A percentile compares a stretch with the other conserved stretches of the same genome.
These are phyloP conservation scores for Coenobita brevimanus DNA, from an alignment of 1,140 invertebrate species.

Conservation along the genomic window DNA sequence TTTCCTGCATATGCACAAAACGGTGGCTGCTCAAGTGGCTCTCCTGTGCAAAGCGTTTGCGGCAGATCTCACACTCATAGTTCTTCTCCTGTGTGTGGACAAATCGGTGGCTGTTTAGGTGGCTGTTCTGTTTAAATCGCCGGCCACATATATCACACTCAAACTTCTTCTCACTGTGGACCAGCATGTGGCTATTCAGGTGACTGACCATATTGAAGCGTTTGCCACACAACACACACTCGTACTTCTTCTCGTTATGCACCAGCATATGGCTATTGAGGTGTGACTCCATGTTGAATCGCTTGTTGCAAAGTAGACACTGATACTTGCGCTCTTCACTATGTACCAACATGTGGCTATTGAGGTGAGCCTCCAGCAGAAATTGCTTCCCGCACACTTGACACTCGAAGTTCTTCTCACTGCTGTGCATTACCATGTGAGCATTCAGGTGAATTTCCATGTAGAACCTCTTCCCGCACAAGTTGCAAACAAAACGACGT, in stretches of 20 bases:
- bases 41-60: slow-evolving; percentile 38
- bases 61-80: slow-evolving; percentile 47
- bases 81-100: slow-evolving; percentile 42
- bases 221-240: slow-evolving; percentile 90
- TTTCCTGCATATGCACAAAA: slow-evolving; percentile 40
- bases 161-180: slow-evolving; percentile 77
- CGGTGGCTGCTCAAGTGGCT: slow-evolving; percentile 49
- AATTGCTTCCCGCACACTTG: slow-evolving; percentile 38
- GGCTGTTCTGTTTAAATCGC: slow-evolving; percentile 41
- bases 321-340: slow-evolving; percentile 46
- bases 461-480: slow-evolving; percentile 45
- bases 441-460: slow-evolving; percentile 46
- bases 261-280: slow-evolving; percentile 55
- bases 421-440: slow-evolving; percentile 68
- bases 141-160: slow-evolving; percentile 47
- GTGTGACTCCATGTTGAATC: slow-evolving; percentile 50
- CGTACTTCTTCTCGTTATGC: slow-evolving; percentile 75
- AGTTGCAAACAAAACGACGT: slow-evolving; percentile 75
- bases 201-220: slow-evolving; percentile 95
- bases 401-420: slow-evolving; percentile 74
- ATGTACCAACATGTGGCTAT: slow-evolving; percentile 50
- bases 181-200: slow-evolving; percentile 90
- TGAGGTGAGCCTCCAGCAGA: slow-evolving; percentile 38
- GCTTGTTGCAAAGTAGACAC: slow-evolving; percentile 41
- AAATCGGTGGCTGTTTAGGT: slow-evolving; percentile 51